These are phyloP conservation scores for Aleiodes leptofemur DNA, from an alignment of 2,888 invertebrate species.

Conservation along the genomic window DNA sequence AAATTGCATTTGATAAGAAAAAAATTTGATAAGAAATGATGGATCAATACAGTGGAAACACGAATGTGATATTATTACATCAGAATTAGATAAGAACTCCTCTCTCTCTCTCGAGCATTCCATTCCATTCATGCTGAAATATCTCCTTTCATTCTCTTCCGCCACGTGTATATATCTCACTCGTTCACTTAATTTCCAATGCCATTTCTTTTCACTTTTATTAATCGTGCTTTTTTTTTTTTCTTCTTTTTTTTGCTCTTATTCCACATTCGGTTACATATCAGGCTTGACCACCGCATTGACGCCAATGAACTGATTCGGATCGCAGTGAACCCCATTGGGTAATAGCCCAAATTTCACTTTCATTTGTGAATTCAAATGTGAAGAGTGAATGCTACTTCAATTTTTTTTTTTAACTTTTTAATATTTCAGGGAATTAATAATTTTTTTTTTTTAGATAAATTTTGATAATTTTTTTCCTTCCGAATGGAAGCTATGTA, in stretches of 20 bases:
- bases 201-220: conserved; percentile 32
- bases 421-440: conserved; percentile 29
- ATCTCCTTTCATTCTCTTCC: conserved; percentile 14
- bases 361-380: conserved; percentile 56
- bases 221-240: conserved; percentile 6
- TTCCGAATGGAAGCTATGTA: too few species aligned
- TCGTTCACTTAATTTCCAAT: conserved; percentile 33
- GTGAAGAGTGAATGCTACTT: not conserved
- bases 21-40: not conserved
- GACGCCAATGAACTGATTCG: conserved; percentile 30
- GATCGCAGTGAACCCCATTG: conserved; percentile 45
- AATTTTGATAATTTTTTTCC: conserved; percentile 37
- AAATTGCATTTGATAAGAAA: too few species aligned
- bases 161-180: conserved; percentile 24
- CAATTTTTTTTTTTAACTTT: not conserved
- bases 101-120: conserved; percentile 5
- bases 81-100: conserved; percentile 18
- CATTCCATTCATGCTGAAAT: conserved; percentile 29
- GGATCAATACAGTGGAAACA: conserved; percentile 13
- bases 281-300: conserved; percentile 25
- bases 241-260: conserved; percentile 32
- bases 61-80: not conserved
- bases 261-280: conserved; percentile 28
- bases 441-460: not conserved
- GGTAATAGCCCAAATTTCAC: conserved; percentile 61